A percentile compares a stretch with the other conserved stretches of the same genome.
These are phyloP conservation scores for Euborellia annulipes DNA, from an alignment of 1,140 invertebrate genomes.

Conservation along the genomic window DNA sequence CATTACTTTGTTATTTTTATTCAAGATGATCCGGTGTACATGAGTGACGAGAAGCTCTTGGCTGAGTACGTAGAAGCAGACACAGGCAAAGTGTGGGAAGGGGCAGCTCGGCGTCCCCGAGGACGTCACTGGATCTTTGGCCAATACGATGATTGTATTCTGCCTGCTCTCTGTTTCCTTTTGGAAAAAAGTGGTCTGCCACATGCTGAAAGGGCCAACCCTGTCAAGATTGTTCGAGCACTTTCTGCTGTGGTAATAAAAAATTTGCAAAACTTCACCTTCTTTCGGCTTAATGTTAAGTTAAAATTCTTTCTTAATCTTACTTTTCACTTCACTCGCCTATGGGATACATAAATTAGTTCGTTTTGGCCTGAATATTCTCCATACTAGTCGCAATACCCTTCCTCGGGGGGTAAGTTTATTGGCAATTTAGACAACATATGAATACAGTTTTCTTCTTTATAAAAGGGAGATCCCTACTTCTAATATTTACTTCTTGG, in stretches of 20 bases:
- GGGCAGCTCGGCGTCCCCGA: slow-evolving; percentile 42
- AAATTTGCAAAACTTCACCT: too few species aligned
- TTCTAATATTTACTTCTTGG: too few species aligned
- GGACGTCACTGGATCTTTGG: slow-evolving; percentile 60
- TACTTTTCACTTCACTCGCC: too few species aligned
- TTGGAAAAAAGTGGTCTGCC: slow-evolving; percentile 41
- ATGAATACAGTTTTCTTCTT: too few species aligned
- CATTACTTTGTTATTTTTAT: slow-evolving; percentile 6
- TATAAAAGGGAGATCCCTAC: too few species aligned
- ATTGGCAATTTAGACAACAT: too few species aligned
- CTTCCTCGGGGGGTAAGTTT: too few species aligned
- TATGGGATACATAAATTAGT: too few species aligned
- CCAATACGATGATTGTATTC: slow-evolving; percentile 49
- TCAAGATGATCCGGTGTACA: slow-evolving; percentile 44
- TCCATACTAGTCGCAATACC: too few species aligned
- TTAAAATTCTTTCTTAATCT: too few species aligned
- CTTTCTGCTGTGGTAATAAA: slow-evolving; percentile 59
- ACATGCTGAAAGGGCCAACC: slow-evolving; percentile 50
- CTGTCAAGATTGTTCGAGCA: slow-evolving; percentile 47
- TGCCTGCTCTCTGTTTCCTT: slow-evolving; percentile 42
- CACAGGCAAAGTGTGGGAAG: slow-evolving; percentile 59
- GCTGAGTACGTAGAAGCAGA: slow-evolving; percentile 61
- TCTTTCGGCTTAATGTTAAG: too few species aligned
- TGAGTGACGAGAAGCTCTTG: slow-evolving; percentile 41
- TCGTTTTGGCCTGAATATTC: too few species aligned